These are phyloP conservation scores for Hippasteria phrygiana DNA, from an alignment of 53 echinoderm and acorn worm species.

Conservation along the genomic window DNA sequence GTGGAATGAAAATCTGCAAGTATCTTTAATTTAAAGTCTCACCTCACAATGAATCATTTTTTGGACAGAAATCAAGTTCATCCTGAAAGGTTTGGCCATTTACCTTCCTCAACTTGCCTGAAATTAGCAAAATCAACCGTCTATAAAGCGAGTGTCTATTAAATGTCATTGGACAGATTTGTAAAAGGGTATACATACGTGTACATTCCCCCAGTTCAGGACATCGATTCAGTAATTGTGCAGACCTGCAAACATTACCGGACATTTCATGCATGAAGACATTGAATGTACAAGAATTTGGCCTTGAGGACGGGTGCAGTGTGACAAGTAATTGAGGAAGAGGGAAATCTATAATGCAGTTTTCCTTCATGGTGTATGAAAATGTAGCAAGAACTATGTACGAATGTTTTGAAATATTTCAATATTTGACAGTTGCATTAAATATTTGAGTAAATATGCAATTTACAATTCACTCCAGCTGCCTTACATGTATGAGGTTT, in stretches of 20 bases:
- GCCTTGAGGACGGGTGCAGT: constrained; percentile 1
- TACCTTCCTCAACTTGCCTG: neutral
- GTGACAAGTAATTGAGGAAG: neutral
- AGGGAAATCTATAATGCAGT: too few species aligned
- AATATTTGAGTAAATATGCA: too few species aligned
- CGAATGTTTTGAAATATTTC: too few species aligned
- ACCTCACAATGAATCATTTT: neutral
- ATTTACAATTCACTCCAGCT: too few species aligned
- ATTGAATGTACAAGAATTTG: neutral
- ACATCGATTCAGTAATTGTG: constrained; percentile 2
- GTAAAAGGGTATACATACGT: neutral
- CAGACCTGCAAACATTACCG: neutral
- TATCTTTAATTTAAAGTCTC: too few species aligned
- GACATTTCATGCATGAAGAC: neutral
- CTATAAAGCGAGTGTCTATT: neutral
- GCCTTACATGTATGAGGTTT: too few species aligned
- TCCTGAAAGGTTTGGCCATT: neutral
- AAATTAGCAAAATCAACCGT: neutral
- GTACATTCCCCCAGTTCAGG: neutral
- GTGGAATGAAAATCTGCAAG: too few species aligned
- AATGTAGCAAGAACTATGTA: too few species aligned
- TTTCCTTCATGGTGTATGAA: too few species aligned
- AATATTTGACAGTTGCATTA: too few species aligned
- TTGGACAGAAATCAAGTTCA: neutral
- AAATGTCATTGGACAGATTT: neutral